Evolutionary conservation across 2,888 invertebrate genomes (phyloP), one percentile per base, ranked within the genome.

Genomic region (Didymodactylos carnosus): DNA sequence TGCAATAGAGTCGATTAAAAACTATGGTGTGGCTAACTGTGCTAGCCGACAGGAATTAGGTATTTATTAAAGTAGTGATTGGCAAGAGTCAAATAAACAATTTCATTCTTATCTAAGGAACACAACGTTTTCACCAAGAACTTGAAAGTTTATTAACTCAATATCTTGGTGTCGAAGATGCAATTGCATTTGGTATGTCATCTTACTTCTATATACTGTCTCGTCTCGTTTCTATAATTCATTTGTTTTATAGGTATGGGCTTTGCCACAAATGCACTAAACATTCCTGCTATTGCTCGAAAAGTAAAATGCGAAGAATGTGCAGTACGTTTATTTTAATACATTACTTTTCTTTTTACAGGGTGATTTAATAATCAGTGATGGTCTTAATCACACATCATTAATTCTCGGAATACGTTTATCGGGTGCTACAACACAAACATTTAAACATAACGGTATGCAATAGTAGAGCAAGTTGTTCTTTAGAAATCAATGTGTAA

Each of bases 321-420:
- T n/a, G n/a, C n/a, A n/a, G n/a, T 29, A 14, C 0, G 29, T 14
- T 29, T 16, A 4, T 16, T 35, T 62, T 4, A 27, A 16, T 19
- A 62, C n/a, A 2, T 53, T 16, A 19, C 4, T 51, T 51, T 35
- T 62, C n/a, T 19, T 16, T 10, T 77, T 79, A 72, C 78, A 85
- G 84, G 91, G 90, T 75, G 89, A 91, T 82, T 86, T 97, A 77
- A 92, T 94, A 76, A 85, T 98, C 25, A 93, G 93, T 83, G 98
- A 98, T 86, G 92, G 92, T 82, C 90, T 91, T 83, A 98, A 98
- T 86, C 98, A 98, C 84, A 93, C 95, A 0, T 94, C 94, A 29
- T 87, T 98, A 41, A 94, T 95, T 81, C 87, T 97, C 73, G 97
- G 98, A 2, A 87, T 94, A 80, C 87, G 92, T 76, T 85, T 97